Evolutionary conservation across 2,797 vertebrate genomes (phyloP), one percentile per base, ranked within the genome.

Genomic region (Kryptopterus vitreolus): DNA sequence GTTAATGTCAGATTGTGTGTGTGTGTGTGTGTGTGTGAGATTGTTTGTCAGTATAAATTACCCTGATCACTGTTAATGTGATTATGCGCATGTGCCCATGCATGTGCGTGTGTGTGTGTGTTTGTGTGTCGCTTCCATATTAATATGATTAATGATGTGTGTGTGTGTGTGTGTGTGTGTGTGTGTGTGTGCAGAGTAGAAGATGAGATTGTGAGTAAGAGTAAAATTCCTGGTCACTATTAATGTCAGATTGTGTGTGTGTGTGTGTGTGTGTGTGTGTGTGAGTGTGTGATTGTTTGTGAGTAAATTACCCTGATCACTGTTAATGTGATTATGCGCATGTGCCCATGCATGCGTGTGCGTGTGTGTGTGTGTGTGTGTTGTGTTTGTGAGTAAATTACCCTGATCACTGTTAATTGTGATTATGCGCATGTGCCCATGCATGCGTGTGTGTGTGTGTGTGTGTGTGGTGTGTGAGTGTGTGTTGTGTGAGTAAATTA

Each of bases 231-330:
- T 24, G 38, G 24, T 68, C 35, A 24, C 38, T 24, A 46, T 66
- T 15, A 66, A 43, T 66, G 22, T 66, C 20, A 66, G n/a, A 38
- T n/a, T 24, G 11, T 15, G 2, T 61, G 29, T 13, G 5, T 61
- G 59, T 38, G 0, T 43, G 38, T 43, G 38, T 43, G 38, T 43
- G 35, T 38, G 48, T 48, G 80, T 77, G 81, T 80, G 65, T 62
- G 63, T 78, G 50, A 31, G 35, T 82, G 22, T n/a, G 10, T 38
- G 59, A 65, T 52, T 72, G 31, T 72, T 65, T 65, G 33, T 65
- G 22, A 57, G n/a, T 80, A 57, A 80, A 74, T 80, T 66, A 81
- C 84, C 76, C 71, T 85, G 82, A 85, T 85, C 82, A 82, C 73
- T 43, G 38, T 43, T 43, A 43, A 43, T 43, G 38, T 43, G 38